Conservation (phyloP, 2,797 vertebrate species). For the Fringilla coelebs region DNA sequence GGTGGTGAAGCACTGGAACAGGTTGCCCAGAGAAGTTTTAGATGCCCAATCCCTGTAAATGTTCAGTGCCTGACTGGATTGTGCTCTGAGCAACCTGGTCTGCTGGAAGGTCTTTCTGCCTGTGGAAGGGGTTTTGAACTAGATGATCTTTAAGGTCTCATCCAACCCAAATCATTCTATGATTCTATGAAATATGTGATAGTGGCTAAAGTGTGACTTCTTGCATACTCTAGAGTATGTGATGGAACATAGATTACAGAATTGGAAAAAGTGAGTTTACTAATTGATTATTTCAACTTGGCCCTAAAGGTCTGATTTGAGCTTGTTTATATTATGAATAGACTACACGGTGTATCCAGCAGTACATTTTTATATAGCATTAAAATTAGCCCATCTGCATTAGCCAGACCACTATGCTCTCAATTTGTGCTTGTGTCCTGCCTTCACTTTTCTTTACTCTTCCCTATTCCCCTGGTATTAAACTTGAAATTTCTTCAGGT, state of each 20-base stretch:
- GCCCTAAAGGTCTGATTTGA: background rate
- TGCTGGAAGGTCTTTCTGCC: background rate
- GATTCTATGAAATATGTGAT: background rate
- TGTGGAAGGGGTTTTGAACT: background rate
- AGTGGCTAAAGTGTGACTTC: background rate
- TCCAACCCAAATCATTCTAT: background rate
- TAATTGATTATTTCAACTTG: background rate
- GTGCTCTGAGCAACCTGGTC: background rate
- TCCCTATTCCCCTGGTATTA: background rate
- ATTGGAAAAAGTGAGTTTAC: background rate
- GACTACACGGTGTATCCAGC: background rate
- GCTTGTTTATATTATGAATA: background rate
- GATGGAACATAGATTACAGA: background rate
- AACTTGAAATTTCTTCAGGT: background rate
- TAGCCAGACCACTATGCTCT: background rate
- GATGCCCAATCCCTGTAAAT: background rate
- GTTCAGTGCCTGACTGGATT: background rate
- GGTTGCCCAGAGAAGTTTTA: background rate
- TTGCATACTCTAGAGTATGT: fast-evolving
- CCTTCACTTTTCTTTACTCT: background rate
- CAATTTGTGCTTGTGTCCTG: background rate
- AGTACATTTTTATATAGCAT: background rate
- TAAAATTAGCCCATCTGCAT: background rate
- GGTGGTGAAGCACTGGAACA: background rate
- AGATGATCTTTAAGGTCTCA: background rate